phyloP scores from a whole-genome alignment of 2,113 vertebrate species.

The Kryptolebias marmoratus region DNA sequence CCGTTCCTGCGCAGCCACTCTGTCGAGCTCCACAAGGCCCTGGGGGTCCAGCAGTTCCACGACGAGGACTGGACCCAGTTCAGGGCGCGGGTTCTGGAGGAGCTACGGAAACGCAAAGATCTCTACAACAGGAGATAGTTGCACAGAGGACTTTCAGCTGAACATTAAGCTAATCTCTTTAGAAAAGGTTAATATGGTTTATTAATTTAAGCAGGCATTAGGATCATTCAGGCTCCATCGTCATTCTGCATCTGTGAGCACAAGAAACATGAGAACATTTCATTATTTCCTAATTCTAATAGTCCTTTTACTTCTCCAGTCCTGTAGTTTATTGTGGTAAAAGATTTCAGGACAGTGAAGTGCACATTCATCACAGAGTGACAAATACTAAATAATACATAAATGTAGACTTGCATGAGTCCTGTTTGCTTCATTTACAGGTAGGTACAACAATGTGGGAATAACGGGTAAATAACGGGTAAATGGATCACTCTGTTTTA shows the following conservation, averaged over 20 bases:
- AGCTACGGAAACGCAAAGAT: constrained; percentile 90
- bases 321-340: constrained; percentile 2
- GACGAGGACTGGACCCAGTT: constrained; percentile 83
- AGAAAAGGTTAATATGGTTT: neutral
- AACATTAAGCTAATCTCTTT: neutral
- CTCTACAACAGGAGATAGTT: constrained; percentile 83
- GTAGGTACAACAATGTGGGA: no score
- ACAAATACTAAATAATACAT: no score
- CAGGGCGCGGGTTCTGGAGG: constrained; percentile 89
- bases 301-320: constrained; percentile 15
- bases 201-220: constrained; percentile 27
- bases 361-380: neutral
- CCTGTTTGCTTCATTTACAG: neutral
- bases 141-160: neutral
- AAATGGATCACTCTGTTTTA: no score
- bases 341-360: neutral
- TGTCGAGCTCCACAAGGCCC: constrained; percentile 84
- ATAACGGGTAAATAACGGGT: no score
- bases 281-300: constrained; percentile 1
- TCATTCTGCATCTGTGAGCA: constrained; percentile 6
- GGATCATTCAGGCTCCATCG: constrained; percentile 4
- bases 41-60: constrained; percentile 81
- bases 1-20: constrained; percentile 92
- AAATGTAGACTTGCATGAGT: no score
- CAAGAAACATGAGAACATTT: neutral